phyloP scores from a whole-genome alignment of 2,797 vertebrate genomes.

The Pangasius djambal region DNA sequence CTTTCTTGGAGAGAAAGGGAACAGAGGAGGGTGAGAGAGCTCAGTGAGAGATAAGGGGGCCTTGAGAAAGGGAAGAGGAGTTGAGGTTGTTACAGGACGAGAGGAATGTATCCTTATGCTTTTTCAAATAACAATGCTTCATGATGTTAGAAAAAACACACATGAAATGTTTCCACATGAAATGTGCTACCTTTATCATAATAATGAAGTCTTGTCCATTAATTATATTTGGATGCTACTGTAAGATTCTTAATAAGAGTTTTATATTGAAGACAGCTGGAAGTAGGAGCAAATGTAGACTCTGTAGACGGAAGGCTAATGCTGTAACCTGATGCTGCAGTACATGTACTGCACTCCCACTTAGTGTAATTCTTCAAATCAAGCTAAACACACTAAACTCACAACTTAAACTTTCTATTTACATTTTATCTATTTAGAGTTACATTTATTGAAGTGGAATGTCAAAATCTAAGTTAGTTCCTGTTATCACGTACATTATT shows the following conservation, averaged over 20 bases:
- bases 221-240: background rate
- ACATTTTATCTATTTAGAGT: background rate
- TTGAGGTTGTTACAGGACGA: conserved; percentile 21
- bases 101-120: conserved; percentile 19
- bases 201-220: background rate
- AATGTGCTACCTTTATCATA: background rate
- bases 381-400: background rate
- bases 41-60: conserved; percentile 54
- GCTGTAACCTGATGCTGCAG: background rate
- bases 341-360: background rate
- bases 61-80: conserved; percentile 60
- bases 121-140: conserved; percentile 4
- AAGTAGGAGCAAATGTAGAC: background rate
- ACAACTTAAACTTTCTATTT: background rate
- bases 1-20: conserved; percentile 55
- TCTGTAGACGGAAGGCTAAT: background rate
- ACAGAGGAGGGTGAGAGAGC: conserved; percentile 11
- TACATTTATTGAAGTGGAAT: background rate
- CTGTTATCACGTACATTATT: background rate
- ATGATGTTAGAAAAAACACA: background rate
- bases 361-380: background rate
- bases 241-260: background rate
- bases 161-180: background rate
- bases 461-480: background rate
- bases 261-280: background rate